Base-by-base conservation (phyloP, 2,888 invertebrate species). In the Patella ulyssiponensis region DNA sequence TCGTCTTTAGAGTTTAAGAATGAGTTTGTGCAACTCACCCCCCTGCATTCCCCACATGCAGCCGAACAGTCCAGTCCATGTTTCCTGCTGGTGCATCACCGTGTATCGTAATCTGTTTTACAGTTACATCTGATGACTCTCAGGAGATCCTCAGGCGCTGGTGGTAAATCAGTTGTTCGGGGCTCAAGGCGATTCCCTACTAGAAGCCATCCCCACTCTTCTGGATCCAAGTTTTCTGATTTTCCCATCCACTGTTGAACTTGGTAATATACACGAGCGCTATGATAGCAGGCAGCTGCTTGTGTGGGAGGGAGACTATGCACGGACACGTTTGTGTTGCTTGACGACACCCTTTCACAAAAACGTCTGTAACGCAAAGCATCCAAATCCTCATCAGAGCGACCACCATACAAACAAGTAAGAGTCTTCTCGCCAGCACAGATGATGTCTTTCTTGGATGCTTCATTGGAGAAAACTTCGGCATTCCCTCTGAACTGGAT, bases 291-390 rank as follows among this genome's bases (percentile, higher is more conserved):
- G 12, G 54, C 12, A 54, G 54, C 54, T 15, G 54, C 54, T 15
- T 12, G 17, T 54, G 54, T 54, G 12, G 54, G 54, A 1, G 54
- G 54, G 27, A 2, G 27, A 27, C 27, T 27, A 27, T 27, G 27
- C 27, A 27, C 27, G 27, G 27, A 27, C 27, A 27, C 27, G 27
- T 2, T 27, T 27, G 27, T 27, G 27, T 27, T 27, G 27, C 27
- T 27, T 27, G 27, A 27, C 27, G 27, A 27, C 27, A 27, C 27
- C 27, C 27, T 27, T 27, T 27, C 27, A 27, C 27, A 27, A 78
- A 78, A 80, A 27, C 64, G 58, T 33, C 17, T 15, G 56, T 79
- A 78, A 7, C 77, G n/a, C n/a, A 80, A 44, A 44, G 14, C 11
- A 64, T 78, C 71, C 23, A 75, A 70, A 33, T 20, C 51, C n/a